Conservation (phyloP, 2,888 invertebrate genomes). For the Malthinus seriepunctatus region DNA sequence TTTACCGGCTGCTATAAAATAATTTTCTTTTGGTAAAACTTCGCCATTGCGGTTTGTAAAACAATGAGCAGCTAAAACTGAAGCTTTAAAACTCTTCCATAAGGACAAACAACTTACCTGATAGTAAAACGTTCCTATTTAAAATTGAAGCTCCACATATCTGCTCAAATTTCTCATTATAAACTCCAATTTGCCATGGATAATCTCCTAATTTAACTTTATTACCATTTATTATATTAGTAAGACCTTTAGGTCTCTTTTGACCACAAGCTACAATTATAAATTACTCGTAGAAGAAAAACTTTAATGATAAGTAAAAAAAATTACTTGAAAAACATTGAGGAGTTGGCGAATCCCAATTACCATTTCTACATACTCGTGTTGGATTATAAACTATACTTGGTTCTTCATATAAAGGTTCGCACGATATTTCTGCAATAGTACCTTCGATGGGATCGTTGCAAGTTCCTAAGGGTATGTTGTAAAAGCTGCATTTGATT, state of each 20-base stretch:
- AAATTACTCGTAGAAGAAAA: too few relatives aligned
- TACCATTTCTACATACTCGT: conserved; percentile 17
- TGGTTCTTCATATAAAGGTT: conserved; percentile 38
- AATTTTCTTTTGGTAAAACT: conserved; percentile 17
- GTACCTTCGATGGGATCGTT: conserved; percentile 35
- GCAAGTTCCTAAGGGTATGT: not conserved
- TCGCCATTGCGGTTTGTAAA: conserved; percentile 34
- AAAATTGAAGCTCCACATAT: conserved; percentile 47
- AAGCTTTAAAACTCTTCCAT: not conserved
- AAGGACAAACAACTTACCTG: conserved; percentile 37
- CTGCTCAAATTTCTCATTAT: conserved; percentile 23
- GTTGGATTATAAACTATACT: conserved; percentile 1
- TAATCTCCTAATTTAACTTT: conserved; percentile 5
- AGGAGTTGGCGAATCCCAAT: conserved; percentile 13
- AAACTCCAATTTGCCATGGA: conserved; percentile 48
- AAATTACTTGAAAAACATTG: conserved; percentile 18
- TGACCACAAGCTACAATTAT: conserved; percentile 43
- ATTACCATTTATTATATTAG: conserved; percentile 12
- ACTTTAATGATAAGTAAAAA: too few relatives aligned
- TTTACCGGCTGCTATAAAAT: conserved; percentile 43
- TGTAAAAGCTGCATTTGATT: conserved; percentile 9
- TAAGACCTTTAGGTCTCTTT: conserved; percentile 36
- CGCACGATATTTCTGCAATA: conserved; percentile 37
- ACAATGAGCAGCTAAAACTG: conserved; percentile 47
- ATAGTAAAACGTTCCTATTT: conserved; percentile 38